Percentiles rank a stretch among this genome's conserved stretches.
Conservation (phyloP, 92 coral and sea anemone genomes). For the Nematostella vectensis region DNA sequence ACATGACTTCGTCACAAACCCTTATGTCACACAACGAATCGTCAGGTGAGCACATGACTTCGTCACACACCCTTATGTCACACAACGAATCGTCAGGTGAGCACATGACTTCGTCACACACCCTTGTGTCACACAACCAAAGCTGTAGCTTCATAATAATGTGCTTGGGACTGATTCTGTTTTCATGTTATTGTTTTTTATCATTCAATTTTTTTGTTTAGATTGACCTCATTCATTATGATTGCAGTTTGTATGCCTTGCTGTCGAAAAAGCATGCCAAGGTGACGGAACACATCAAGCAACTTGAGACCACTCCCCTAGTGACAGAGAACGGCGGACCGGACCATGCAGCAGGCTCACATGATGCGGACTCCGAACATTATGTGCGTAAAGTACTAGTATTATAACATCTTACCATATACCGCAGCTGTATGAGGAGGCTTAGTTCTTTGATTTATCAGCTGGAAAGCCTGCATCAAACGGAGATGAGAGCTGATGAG, state of each 20-base stretch:
- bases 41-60: constrained; percentile 69
- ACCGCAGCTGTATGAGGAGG: too few relatives aligned
- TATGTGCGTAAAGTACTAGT: constrained; percentile 50
- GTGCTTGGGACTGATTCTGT: too few relatives aligned
- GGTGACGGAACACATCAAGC: constrained; percentile 80
- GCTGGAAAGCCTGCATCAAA: too few relatives aligned
- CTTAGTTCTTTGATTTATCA: too few relatives aligned
- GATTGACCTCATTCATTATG: not conserved
- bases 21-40: constrained; percentile 93
- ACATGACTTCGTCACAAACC: constrained; percentile 16
- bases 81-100: constrained; percentile 97
- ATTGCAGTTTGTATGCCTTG: constrained; percentile 72
- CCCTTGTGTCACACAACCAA: constrained; percentile 93
- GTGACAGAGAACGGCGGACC: constrained; percentile 10
- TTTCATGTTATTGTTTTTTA: too few relatives aligned
- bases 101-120: not conserved
- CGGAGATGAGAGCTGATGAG: too few relatives aligned
- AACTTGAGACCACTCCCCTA: too few relatives aligned
- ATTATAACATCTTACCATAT: not conserved
- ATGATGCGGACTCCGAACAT: constrained; percentile 20
- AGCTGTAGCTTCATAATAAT: too few relatives aligned
- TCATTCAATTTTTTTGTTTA: not conserved
- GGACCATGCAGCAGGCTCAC: constrained; percentile 2
- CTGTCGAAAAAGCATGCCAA: constrained; percentile 91
- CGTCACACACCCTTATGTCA: constrained; percentile 65